phyloP scores from a whole-genome alignment of 35 echinoderm and acorn worm genomes.

The Lytechinus variegatus region DNA sequence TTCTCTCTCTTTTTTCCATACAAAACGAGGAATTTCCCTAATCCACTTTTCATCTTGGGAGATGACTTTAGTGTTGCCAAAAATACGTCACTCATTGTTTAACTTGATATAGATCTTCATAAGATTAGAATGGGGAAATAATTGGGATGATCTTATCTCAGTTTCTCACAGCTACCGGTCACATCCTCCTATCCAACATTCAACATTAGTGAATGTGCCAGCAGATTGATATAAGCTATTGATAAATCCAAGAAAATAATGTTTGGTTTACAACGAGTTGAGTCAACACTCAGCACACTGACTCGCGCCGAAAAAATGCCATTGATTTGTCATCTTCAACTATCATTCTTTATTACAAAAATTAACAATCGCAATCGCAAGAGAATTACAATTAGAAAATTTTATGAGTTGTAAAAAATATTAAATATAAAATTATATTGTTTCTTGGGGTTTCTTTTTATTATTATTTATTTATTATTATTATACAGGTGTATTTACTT shows the following conservation, averaged over 20 bases:
- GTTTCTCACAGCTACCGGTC: background rate
- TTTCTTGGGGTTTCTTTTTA: too few relatives aligned
- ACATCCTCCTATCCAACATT: constrained; percentile 9
- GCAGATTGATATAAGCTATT: background rate
- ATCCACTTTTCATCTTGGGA: background rate
- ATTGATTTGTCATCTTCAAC: background rate
- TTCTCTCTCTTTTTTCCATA: background rate
- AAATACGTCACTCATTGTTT: constrained; percentile 8
- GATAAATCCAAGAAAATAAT: background rate
- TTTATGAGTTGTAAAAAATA: background rate
- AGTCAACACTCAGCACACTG: background rate
- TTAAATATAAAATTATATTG: background rate
- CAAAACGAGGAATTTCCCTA: background rate
- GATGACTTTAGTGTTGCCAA: background rate
- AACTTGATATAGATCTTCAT: constrained; percentile 2
- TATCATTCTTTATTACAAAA: background rate
- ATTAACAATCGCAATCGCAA: background rate
- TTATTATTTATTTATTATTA: too few relatives aligned
- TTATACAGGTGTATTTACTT: too few relatives aligned
- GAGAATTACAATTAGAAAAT: background rate
- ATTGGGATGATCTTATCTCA: background rate
- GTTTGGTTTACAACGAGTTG: background rate
- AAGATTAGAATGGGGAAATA: constrained; percentile 8
- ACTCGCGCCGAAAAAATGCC: background rate
- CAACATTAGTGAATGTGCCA: background rate